Evolutionary conservation across 2,888 invertebrate genomes (phyloP), one percentile per base, ranked within the genome.

Genomic region (Sminthurinus aureus): DNA sequence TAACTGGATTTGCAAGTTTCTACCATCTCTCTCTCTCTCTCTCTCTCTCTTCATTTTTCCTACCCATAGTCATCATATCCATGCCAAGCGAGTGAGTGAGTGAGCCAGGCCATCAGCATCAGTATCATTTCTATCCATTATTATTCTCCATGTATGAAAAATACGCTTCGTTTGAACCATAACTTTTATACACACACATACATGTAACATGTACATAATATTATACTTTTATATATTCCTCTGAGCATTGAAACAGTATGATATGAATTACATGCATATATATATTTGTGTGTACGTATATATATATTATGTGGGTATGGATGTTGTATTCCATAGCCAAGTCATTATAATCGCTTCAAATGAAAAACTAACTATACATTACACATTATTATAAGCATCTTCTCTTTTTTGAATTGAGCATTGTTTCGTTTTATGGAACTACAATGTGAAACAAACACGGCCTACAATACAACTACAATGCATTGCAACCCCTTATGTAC

Each of bases 1-100:
- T 81, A 87, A 87, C 87, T 87, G 87, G 87, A 87, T 87, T 87
- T 84, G 84, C 86, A 87, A 87, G 84, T 87, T 87, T 85, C 81
- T 58, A 64, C 81, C 64, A 81, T 81, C 52, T 76, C 76, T 79
- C 79, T 79, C 73, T 81, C 22, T 71, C 66, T 81, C 52, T 76
- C 76, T 79, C 79, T 79, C 73, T 81, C 22, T 71, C 66, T 38
- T 38, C 24, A 52, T 79, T 69, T 22, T 79, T 79, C 22, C n/a
- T 51, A 71, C 20, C 38, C 38, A 38, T 38, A 38, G 38, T 38
- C 38, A 38, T 38, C 22, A 71, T 71, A 71, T 71, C 71, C 71
- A 71, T 71, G 71, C 51, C 20, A 24, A 71, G 71, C 20, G 71
- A 71, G 71, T 24, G 71, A 71, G 71, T 6, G 71, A 71, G 71